phyloP scores from a whole-genome alignment of 2,113 vertebrate genomes.

The Donacobius atricapilla region DNA sequence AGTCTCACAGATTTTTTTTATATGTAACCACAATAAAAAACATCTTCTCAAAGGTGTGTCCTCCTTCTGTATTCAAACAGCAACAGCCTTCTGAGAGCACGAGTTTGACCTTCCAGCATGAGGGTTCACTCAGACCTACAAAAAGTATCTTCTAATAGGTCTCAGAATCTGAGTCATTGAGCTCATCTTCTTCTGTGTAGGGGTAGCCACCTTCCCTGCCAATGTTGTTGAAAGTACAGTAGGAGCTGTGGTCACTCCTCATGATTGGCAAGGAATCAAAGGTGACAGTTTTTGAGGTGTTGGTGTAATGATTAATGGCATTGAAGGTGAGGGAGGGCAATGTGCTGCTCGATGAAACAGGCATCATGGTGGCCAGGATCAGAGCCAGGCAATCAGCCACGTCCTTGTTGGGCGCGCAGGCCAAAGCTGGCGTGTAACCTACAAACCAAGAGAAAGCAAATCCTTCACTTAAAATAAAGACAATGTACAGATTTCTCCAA shows the following conservation, averaged over 20 bases:
- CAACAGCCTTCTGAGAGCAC: conserved; percentile 23
- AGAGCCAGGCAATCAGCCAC: conserved; percentile 97
- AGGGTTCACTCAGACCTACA: neutral
- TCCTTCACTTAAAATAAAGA: neutral
- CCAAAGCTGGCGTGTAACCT: conserved; percentile 98
- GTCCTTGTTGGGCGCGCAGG: conserved; percentile 97
- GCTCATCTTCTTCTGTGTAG: conserved; percentile 88
- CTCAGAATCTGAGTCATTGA: conserved; percentile 98
- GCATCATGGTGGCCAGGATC: conserved; percentile 99
- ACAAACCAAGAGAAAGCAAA: neutral
- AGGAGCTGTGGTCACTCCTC: conserved; percentile 88
- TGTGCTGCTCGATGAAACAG: conserved; percentile 86
- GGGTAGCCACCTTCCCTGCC: conserved; percentile 86
- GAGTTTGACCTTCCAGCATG: conserved; percentile 42
- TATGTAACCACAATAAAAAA: conserved; percentile 38
- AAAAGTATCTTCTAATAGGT: conserved; percentile 83
- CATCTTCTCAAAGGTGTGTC: conserved; percentile 53
- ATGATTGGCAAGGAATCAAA: conserved; percentile 89
- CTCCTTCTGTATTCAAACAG: conserved; percentile 13
- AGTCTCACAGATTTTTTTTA: conserved; percentile 45
- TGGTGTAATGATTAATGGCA: conserved; percentile 95
- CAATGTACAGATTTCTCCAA: neutral
- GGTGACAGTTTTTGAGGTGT: conserved; percentile 92
- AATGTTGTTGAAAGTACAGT: conserved; percentile 95
- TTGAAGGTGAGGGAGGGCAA: conserved; percentile 87